Evolutionary conservation across 2,888 invertebrate species (phyloP), one percentile per base, ranked within the genome.

Genomic region (Scaptomyza tumidula): DNA sequence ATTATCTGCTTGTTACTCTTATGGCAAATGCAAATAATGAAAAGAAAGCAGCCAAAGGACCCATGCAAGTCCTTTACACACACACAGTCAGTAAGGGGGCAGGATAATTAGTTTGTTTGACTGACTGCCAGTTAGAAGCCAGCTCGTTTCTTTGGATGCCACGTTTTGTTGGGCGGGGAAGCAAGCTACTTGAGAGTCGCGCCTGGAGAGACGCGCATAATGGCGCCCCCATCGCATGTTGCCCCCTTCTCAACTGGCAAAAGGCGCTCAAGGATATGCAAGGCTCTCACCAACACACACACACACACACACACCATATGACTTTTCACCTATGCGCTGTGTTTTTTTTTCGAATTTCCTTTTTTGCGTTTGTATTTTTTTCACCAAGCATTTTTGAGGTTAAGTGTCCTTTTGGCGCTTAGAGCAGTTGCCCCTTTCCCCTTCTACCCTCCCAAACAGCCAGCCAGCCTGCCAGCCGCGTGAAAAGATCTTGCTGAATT

Each of bases 391-490:
- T 81, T 88, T 86, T 85, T 86, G 88, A 86, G 86, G 86, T 86
- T 89, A 86, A 86, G 86, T 86, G 86, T 89, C 74, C 88, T 89
- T 88, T 86, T 81, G 85, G 87, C 79, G 84, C 83, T 82, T 86
- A 80, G 75, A 69, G 60, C 52, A 67, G 58, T 24, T 24, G 9
- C 35, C 37, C 49, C 46, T n/a, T 14, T 10, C 14, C 16, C 53
- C 57, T 39, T 39, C 41, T 41, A 24, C 24, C 24, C 24, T 24
- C 1, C 24, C 1, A 24, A 24, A 24, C 24, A 4, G 24, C 24
- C 24, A 16, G 33, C 39, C 31, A 4, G 24, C 24, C 24, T n/a
- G 33, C 39, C 31, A 49, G 80, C 61, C 74, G 83, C 74, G 83
- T 83, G 81, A 88, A 85, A 81, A 87, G 89, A 86, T 88, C 86